phyloP scores from a whole-genome alignment of 1,140 invertebrate genomes.

The Streblospio benedicti region DNA sequence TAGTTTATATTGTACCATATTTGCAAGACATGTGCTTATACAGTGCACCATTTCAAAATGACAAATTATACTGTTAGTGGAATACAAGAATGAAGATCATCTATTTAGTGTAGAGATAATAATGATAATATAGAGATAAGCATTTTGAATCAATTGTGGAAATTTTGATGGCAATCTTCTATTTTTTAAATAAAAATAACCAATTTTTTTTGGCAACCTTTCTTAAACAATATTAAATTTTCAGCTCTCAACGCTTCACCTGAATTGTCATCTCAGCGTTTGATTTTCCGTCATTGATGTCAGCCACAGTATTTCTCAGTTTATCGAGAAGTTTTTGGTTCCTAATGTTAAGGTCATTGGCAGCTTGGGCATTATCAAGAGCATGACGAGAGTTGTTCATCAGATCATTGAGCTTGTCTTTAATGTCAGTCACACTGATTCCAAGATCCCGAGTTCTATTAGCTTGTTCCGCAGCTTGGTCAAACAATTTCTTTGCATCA shows the following conservation, averaged over 20 bases:
- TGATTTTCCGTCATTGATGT: too few relatives aligned
- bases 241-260: slow-evolving; percentile 12
- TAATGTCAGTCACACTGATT: slow-evolving; percentile 52
- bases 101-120: too few relatives aligned
- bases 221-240: neutral
- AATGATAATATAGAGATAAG: too few relatives aligned
- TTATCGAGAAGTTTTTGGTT: slow-evolving; percentile 7
- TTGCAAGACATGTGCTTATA: too few relatives aligned
- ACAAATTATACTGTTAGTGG: too few relatives aligned
- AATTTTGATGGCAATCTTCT: too few relatives aligned
- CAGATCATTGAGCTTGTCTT: slow-evolving; percentile 53
- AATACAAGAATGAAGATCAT: too few relatives aligned
- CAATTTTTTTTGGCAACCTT: neutral
- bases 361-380: slow-evolving; percentile 54
- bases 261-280: slow-evolving; percentile 17
- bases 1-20: too few relatives aligned
- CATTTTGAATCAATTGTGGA: too few relatives aligned
- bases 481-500: slow-evolving; percentile 30
- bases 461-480: slow-evolving; percentile 49
- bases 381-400: slow-evolving; percentile 58
- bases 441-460: slow-evolving; percentile 53
- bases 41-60: too few relatives aligned
- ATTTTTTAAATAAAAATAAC: too few relatives aligned
- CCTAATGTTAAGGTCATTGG: slow-evolving; percentile 56
- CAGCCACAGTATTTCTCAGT: too few relatives aligned